Percentiles rank a stretch among this genome's conserved stretches.
These are phyloP conservation scores for Falco novaeseelandiae DNA, from an alignment of 2,797 vertebrate genomes.

Conservation along the genomic window DNA sequence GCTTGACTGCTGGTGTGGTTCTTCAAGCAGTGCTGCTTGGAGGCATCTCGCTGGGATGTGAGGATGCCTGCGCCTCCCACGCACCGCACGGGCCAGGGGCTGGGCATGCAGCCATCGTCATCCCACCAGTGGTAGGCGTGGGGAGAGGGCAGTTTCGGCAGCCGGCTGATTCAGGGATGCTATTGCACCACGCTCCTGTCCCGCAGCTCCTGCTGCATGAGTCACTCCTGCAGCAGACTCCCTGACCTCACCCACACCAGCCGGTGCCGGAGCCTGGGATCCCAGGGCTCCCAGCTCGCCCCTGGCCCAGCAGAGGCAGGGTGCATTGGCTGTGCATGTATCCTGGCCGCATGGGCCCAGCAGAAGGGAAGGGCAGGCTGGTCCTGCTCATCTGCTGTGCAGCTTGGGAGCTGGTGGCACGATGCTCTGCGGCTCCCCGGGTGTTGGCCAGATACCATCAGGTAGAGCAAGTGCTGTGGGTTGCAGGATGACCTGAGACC, in stretches of 20 bases:
- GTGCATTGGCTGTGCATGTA: rapidly evolving
- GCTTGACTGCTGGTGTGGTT: background rate
- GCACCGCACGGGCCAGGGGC: background rate
- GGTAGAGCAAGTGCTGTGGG: background rate
- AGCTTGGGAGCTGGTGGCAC: rapidly evolving
- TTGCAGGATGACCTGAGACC: background rate
- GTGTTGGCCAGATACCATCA: rapidly evolving
- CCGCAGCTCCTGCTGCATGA: background rate
- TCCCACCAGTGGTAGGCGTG: background rate
- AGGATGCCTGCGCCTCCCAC: background rate
- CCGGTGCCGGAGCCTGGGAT: rapidly evolving
- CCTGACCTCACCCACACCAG: background rate
- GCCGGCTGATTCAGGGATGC: slow-evolving; percentile 14
- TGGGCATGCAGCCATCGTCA: background rate
- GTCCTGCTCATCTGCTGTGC: rapidly evolving
- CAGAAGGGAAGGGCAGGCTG: background rate
- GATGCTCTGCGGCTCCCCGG: rapidly evolving
- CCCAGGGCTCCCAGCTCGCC: rapidly evolving
- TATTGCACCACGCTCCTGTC: background rate
- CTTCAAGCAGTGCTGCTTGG: background rate
- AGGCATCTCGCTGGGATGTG: rapidly evolving
- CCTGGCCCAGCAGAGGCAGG: background rate
- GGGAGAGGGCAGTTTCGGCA: slow-evolving; percentile 45
- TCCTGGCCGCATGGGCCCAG: too few species aligned
- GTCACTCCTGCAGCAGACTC: background rate